Evolutionary conservation across 2,797 vertebrate species (phyloP), one percentile per base, ranked within the genome.

Genomic region (Champsocephalus gunnari): DNA sequence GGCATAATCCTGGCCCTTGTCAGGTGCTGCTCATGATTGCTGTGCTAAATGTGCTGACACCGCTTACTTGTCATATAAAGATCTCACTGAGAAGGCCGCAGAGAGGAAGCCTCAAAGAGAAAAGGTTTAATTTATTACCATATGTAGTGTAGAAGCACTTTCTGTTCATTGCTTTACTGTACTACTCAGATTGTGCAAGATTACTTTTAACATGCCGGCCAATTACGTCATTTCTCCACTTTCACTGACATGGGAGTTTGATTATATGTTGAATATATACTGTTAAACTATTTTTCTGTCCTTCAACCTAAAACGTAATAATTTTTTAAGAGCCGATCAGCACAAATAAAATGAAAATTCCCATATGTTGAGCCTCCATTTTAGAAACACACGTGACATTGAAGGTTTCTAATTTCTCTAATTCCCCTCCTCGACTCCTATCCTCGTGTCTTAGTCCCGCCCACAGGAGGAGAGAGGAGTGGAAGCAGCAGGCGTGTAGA

Each of bases 1-100:
- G 75, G 59, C 79, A 82, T 75, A 49, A 75, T 75, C 63, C 78
- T 79, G 69, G 65, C 77, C 66, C 45, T 55, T 13, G 77, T 88
- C 82, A 76, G 83, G 72, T 86, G 70, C 49, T 68, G 32, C 70
- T 28, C 2, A 71, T 73, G 66, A 74, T 57, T 70, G 75, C 58
- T 2, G 4, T 3, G 12, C 43, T 69, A 34, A 83, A 80, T 58
- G 50, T 84, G 84, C 81, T 86, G 81, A 84, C 73, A 63, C 61
- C 13, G 12, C 76, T 53, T 71, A 50, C 48, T 64, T 74, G 50
- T 54, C 5, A 0, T 71, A 55, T 73, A 66, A 81, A 72, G 14
- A 83, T 70, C 64, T 88, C 75, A 81, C 49, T 9, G 19, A 45
- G 1, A 74, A 80, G 51, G 59, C 66, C 3, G 0, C 24, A 51